Base-by-base conservation (phyloP, 1,140 invertebrate species). In the Pantala flavescens region DNA sequence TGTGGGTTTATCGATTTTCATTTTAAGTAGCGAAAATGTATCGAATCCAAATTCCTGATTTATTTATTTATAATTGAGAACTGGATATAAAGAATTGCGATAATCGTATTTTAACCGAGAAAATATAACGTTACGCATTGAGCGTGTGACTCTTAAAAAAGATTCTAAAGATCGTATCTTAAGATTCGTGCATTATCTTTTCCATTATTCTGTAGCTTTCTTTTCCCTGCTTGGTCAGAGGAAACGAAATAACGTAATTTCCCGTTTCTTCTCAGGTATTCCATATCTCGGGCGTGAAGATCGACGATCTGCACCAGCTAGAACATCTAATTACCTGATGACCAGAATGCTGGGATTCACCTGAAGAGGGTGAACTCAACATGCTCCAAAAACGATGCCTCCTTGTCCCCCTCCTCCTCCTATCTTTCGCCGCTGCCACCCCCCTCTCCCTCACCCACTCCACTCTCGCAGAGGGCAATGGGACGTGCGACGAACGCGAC, bases 321-420 rank as follows among this genome's bases (percentile, higher is more conserved):
- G 49, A 63, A 63, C 49, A 21, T 19, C 49, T 63, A 63, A 63
- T 63, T 63, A 63, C 49, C 12, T 14, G 49, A 16, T 63, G 49
- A 63, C 49, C 49, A 63, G 49, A 63, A 63, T 63, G 49, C 49
- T 63, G 49, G 49, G 49, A 63, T 63, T 63, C 49, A 63, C 49
- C 49, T 63, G 49, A 63, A 63, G 49, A 21, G 49, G 49, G 49
- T 7, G 49, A 63, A 19, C 49, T 19, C n/a, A 63, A 16, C 49
- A 63, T 63, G 49, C 49, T 63, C 49, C 49, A 63, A 63, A 63
- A 63, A 63, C 49, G 49, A 63, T 36, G 9, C 28, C 28, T 9
- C 28, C n/a, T 63, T 16, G 3, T 63, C 12, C 49, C 49, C 49
- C n/a, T 21, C 49, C 49, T 21, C n/a, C 49, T 63, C 49, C 12